Evolutionary conservation across 2,888 invertebrate species (phyloP), one percentile per base, ranked within the genome.

Genomic region (Dendrolimus houi): DNA sequence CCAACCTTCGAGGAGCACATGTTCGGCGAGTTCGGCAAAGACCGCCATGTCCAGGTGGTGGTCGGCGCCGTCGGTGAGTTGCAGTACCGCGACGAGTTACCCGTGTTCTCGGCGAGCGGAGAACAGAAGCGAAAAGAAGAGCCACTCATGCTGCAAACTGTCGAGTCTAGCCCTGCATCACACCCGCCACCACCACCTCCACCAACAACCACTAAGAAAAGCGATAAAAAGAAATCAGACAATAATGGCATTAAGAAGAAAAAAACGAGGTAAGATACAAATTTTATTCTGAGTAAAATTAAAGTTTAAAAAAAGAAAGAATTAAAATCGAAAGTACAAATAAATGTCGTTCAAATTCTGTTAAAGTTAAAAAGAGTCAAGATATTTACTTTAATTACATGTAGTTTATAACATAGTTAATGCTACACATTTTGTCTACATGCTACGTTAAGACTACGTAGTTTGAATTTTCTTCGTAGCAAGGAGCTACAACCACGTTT

Each of bases 211-310:
- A 93, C 93, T 63, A 95, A 93, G 74, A 94, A 95, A 69, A 95
- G 95, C 74, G 95, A 94, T 58, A 95, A 95, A 81, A 96, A 97
- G 84, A 96, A 96, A 81, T 93, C 92, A 69, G 96, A 96, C 78
- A 96, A 95, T 71, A 96, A 95, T 78, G 96, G 96, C 55, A 95
- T 96, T 52, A 97, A 97, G 82, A 97, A 97, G 88, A 97, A 97
- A 86, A 97, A 97, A 89, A 97, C 97, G 57, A 95, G 97, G 97
- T 97, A 81, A 67, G 77, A 65, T 17, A 8, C 52, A 29, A 10
- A 47, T 10, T 52, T 29, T 29, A 29, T 29, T 29, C 3, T 29
- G 29, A 29, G 29, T 29, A 29, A 29, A 29, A 29, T 29, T 6
- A 29, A 29, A 29, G 29, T 29, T 29, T 3, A 29, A 29, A 6